These are phyloP conservation scores for Pammene fasciana DNA, from an alignment of 2,888 invertebrate species.

Conservation along the genomic window DNA sequence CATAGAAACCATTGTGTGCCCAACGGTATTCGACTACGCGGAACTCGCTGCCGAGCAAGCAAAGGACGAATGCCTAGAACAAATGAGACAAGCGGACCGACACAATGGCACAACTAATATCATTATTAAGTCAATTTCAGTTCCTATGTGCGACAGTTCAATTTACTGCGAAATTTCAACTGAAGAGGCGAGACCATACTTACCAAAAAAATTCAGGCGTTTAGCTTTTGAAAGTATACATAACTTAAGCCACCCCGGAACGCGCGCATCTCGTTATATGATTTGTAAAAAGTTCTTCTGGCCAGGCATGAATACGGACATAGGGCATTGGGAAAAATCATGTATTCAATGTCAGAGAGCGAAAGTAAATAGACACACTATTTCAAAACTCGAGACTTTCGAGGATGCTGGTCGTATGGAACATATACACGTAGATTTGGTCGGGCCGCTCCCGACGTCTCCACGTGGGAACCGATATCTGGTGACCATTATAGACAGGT, in stretches of 20 bases:
- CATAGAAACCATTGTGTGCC: slow-evolving; percentile 9
- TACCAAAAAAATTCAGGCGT: slow-evolving; percentile 16
- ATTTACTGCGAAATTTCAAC: slow-evolving; percentile 33
- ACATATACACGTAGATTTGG: slow-evolving; percentile 44
- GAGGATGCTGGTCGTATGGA: neutral
- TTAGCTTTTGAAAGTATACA: slow-evolving; percentile 29
- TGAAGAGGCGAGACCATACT: slow-evolving; percentile 26
- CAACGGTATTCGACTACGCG: neutral
- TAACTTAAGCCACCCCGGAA: slow-evolving; percentile 34
- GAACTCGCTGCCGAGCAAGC: slow-evolving; percentile 20
- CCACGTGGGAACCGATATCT: slow-evolving; percentile 44
- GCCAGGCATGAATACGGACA: slow-evolving; percentile 10
- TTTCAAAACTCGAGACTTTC: neutral
- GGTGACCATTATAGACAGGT: slow-evolving; percentile 46
- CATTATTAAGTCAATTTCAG: neutral
- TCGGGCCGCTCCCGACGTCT: slow-evolving; percentile 43
- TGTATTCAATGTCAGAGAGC: slow-evolving; percentile 21
- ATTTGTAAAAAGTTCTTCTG: slow-evolving; percentile 6
- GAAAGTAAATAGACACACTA: slow-evolving; percentile 8
- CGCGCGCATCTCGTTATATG: slow-evolving; percentile 9
- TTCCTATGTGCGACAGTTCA: neutral
- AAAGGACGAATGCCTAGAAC: slow-evolving; percentile 13
- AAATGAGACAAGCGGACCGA: neutral
- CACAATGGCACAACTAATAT: neutral
- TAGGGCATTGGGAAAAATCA: slow-evolving; percentile 5